Base-by-base conservation (phyloP, 1,140 invertebrate genomes). In the Agrilus planipennis region DNA sequence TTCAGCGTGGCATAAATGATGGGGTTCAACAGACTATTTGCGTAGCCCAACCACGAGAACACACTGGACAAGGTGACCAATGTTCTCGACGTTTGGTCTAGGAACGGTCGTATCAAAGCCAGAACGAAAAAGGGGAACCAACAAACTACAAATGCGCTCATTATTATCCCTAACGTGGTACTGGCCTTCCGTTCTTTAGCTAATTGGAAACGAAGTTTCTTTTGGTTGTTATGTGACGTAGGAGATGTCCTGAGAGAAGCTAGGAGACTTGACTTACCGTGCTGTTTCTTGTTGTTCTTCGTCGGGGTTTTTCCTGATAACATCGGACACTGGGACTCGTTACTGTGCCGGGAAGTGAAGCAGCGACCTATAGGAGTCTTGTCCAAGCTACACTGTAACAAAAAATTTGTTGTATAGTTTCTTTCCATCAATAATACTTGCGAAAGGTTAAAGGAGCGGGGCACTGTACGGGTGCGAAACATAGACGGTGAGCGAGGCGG, bases 51-150 rank as follows among this genome's bases (percentile, higher is more conserved):
- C 90, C 90, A 94, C 19, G 89, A 72, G 53, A 91, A 81, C 50
- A 81, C 46, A 25, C 71, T 64, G 52, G 77, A 73, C 72, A 95
- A 57, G 69, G 86, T 59, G 5, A 27, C 34, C 68, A 86, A 25
- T 73, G 70, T 54, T 78, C 78, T 27, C 18, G 47, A 36, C 18
- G 53, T 35, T 73, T 79, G 42, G 82, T 81, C 39, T 3, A 85
- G 65, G 55, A 92, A 92, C n/a, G 79, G 87, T 54, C 79, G 72
- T 20, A 94, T 75, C 7, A 94, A 64, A 1, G 91, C 89, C 21
- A 93, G 69, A 5, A 95, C 84, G 63, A 98, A 96, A 62, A 95
- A 99, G 2, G 94, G 94, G 21, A 97, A 66, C 94, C 93, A 99
- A 60, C 93, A 98, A 39, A 95, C 69, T 11, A 84, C 87, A 56